Base-by-base conservation (phyloP, 2,888 invertebrate species). In the Drymonia ruficornis region DNA sequence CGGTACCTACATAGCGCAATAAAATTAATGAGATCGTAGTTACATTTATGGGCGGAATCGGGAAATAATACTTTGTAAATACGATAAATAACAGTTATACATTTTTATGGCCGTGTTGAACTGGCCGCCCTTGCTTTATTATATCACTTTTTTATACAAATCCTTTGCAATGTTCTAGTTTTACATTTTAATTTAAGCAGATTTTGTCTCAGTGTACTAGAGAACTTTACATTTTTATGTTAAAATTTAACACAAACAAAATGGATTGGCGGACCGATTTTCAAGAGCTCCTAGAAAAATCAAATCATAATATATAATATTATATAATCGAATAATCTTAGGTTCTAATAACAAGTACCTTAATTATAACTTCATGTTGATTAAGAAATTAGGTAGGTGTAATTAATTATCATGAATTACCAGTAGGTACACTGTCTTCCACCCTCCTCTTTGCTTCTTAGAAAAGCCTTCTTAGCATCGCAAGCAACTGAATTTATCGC, bases 1-100 rank as follows among this genome's bases (percentile, higher is more conserved):
- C 54, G 54, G 49, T 57, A 58, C 59, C n/a, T n/a, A 59, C 56
- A 58, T 45, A 34, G 61, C 59, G 70, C 75, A 81, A 81, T 83
- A 80, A 81, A 80, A 83, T 83, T 80, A 79, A 83, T 80, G 79
- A 81, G 77, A 49, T 76, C 74, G 62, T 72, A 78, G 81, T 78
- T 75, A 78, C 76, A 79, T 80, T 81, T 78, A 80, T 81, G 77
- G 79, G 77, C 63, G 62, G 69, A 70, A 77, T 70, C 66, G 65
- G 62, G 67, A 75, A 74, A 77, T 78, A 76, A 77, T 34, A 23
- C 23, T 6, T 23, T 23, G 23, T 23, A 23, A 23, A 23, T 23
- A 23, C 23, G n/a, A n/a, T n/a, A n/a, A n/a, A n/a, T n/a, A n/a
- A 23, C 23, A 23, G 23, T 2, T 23, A 23, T 23, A 23, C 2